Evolutionary conservation across 2,888 invertebrate genomes (phyloP), one percentile per base, ranked within the genome.

Genomic region (Gymnoscelis rufifasciata): DNA sequence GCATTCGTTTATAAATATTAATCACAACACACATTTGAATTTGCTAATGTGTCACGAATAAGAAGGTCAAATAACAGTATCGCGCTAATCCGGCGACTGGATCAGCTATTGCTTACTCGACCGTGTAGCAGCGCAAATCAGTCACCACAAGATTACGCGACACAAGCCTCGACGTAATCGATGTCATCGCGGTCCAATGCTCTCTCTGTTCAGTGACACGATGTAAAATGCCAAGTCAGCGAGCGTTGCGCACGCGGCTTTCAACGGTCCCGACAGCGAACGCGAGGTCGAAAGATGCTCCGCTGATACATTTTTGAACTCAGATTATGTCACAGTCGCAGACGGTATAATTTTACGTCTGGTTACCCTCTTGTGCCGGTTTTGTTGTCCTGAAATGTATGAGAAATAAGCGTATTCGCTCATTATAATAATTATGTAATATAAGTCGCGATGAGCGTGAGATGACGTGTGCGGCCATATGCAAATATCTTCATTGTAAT

Each of bases 1-100:
- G 26, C 48, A 39, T 23, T 38, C 45, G 46, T 40, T 47, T 27
- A 51, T 56, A 40, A 52, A 56, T 58, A 56, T 54, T 51, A 38
- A 57, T 52, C 43, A 54, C 52, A 48, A 46, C 33, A 40, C 48
- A 51, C 30, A 61, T 63, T 63, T 62, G 58, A 57, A 63, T 65
- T 67, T 60, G 56, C 64, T 57, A 60, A 65, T 60, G 50, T 57
- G 54, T 51, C 54, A 51, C 56, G 47, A 58, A 57, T 54, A 70
- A 71, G 64, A 64, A 66, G 74, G 77, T 74, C 77, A 73, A 52
- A 48, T 81, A 80, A 77, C 79, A 68, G 80, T 75, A 71, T 48
- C 56, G 44, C 52, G 54, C 59, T 73, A 70, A 78, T 75, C 69
- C 66, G 64, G 48, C 41, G 49, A 54, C 52, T 59, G 52, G 46